phyloP scores from a whole-genome alignment of 1,140 invertebrate species.

The Glomeris maerens region DNA sequence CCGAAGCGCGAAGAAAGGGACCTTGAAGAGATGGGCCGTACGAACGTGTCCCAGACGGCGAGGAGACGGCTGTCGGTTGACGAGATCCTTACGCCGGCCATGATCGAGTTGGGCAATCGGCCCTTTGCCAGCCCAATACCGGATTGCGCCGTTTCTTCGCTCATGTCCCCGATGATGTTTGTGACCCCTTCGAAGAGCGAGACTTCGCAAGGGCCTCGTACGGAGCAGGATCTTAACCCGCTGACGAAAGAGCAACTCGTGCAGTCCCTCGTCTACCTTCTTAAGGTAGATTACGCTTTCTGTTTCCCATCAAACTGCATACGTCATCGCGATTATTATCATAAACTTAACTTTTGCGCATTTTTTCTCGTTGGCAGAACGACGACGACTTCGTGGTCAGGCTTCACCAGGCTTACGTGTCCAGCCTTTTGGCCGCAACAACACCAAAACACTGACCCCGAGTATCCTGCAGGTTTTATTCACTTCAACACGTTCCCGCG shows the following conservation, averaged over 20 bases:
- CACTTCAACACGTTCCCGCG: too few relatives aligned
- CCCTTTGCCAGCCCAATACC: too few relatives aligned
- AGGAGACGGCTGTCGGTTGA: too few relatives aligned
- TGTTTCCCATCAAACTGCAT: too few relatives aligned
- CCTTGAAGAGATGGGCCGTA: too few relatives aligned
- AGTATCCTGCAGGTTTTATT: too few relatives aligned
- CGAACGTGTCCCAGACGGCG: too few relatives aligned
- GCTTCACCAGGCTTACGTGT: constrained; percentile 72
- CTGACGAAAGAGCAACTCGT: constrained; percentile 71
- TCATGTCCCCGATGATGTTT: constrained; percentile 17
- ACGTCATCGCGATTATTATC: neutral
- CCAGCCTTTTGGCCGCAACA: neutral
- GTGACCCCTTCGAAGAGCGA: constrained; percentile 18
- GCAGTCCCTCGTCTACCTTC: constrained; percentile 69
- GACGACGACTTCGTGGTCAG: constrained; percentile 72
- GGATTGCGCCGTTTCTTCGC: constrained; percentile 17
- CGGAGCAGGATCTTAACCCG: constrained; percentile 29
- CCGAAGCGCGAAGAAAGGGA: too few relatives aligned
- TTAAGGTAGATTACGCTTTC: constrained; percentile 40
- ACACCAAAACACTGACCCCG: neutral
- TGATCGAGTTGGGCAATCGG: constrained; percentile 9
- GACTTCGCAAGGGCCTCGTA: neutral
- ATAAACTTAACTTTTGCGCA: neutral
- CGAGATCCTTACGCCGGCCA: too few relatives aligned
- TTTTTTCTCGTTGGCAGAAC: constrained; percentile 32